A percentile compares a stretch with the other conserved stretches of the same genome.
Conservation (phyloP, 2,888 invertebrate species). For the Tipula helvola region DNA sequence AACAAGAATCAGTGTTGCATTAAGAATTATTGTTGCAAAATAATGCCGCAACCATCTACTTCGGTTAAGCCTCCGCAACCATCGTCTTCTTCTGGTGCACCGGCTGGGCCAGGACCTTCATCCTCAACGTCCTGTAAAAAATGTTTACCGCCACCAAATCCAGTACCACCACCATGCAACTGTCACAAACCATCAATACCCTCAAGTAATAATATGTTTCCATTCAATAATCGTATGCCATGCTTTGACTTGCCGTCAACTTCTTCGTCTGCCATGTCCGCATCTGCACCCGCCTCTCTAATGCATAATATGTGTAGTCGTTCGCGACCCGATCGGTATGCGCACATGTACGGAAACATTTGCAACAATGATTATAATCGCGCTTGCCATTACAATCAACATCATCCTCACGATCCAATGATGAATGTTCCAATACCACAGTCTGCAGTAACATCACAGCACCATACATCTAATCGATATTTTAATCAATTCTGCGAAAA, state of each 20-base stretch:
- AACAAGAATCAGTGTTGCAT: slow-evolving; percentile 15
- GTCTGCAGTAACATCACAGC: not conserved
- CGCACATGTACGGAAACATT: not conserved
- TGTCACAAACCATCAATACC: not conserved
- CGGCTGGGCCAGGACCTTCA: not conserved
- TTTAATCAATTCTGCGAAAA: not conserved
- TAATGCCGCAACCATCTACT: slow-evolving; percentile 5
- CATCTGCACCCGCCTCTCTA: not conserved
- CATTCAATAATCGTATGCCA: not conserved
- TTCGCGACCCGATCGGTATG: not conserved
- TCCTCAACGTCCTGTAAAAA: not conserved
- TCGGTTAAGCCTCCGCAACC: not conserved
- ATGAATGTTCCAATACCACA: not conserved
- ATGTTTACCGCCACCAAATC: not conserved
- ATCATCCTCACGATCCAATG: not conserved
- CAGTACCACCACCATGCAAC: not conserved
- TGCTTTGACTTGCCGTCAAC: slow-evolving; percentile 6
- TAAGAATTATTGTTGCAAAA: slow-evolving; percentile 15
- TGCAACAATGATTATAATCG: not conserved
- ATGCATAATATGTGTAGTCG: not conserved
- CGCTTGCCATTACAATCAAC: not conserved
- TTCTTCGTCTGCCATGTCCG: not conserved
- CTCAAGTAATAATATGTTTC: not conserved
- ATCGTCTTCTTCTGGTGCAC: not conserved
- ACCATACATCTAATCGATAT: not conserved